These are phyloP conservation scores for Drosophila paracracens DNA, from an alignment of 2,888 invertebrate species.

Conservation along the genomic window DNA sequence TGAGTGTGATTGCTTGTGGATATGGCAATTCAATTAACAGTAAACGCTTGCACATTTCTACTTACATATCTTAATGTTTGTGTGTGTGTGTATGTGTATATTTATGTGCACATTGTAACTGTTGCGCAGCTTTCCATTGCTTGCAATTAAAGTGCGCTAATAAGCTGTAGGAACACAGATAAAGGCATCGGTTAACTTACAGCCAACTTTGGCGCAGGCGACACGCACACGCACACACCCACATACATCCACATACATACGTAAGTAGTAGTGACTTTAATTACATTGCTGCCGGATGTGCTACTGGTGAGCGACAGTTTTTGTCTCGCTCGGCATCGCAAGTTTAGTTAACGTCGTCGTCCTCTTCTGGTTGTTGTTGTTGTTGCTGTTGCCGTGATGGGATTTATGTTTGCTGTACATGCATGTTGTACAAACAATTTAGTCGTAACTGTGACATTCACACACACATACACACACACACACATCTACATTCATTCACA, in stretches of 20 bases:
- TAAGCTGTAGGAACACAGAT: conserved; percentile 56
- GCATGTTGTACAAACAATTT: conserved; percentile 82
- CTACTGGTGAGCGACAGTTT: conserved; percentile 18
- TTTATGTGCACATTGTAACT: conserved; percentile 31
- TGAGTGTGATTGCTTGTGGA: conserved; percentile 3
- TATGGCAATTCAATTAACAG: conserved; percentile 12
- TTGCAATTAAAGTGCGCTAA: conserved; percentile 52
- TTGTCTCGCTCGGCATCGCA: conserved; percentile 48
- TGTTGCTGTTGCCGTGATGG: conserved; percentile 45
- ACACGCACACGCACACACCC: conserved; percentile 32
- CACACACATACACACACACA: conserved; percentile 16
- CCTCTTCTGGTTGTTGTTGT: conserved; percentile 15
- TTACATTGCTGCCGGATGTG: conserved; percentile 57
- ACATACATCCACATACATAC: conserved; percentile 1
- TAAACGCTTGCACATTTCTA: not conserved
- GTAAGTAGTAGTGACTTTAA: conserved; percentile 57
- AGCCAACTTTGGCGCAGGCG: conserved; percentile 35
- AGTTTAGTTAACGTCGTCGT: conserved; percentile 33
- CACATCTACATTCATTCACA: conserved; percentile 10
- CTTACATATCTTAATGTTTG: not conserved
- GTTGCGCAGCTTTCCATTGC: conserved; percentile 55
- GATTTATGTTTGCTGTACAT: conserved; percentile 78
- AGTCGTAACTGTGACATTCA: conserved; percentile 76
- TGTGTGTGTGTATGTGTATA: conserved; percentile 11
- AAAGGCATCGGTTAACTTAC: conserved; percentile 48